Evolutionary conservation across 2,888 invertebrate genomes (phyloP).

Genomic region (Diabrotica balteata): DNA sequence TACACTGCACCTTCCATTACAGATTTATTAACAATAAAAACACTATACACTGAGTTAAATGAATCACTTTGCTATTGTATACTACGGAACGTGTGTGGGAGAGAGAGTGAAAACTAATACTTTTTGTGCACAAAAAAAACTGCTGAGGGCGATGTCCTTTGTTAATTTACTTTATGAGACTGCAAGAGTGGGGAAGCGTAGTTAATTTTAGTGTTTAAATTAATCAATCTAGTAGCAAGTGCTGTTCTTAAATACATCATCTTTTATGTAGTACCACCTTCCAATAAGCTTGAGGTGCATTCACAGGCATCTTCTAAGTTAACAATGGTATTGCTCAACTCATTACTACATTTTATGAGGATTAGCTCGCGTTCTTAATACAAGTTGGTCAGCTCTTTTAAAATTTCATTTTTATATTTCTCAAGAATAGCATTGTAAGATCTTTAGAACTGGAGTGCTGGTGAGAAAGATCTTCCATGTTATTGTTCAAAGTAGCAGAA

Average conservation of each 20-base stretch:
- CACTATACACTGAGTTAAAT: no score
- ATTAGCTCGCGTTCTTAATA: no score
- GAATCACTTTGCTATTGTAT: no score
- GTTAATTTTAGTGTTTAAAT: conserved; percentile 74
- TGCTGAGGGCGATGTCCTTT: no score
- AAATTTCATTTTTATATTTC: conserved; percentile 76
- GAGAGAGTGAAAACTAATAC: no score
- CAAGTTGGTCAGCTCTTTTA: conserved; percentile 75
- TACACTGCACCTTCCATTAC: no score
- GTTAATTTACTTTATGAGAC: no score
- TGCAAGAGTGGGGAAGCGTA: no score
- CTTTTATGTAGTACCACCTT: conserved; percentile 86
- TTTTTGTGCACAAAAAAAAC: no score
- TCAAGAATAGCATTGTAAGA: conserved; percentile 82
- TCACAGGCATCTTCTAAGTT: conserved; percentile 87
- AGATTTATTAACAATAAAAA: no score
- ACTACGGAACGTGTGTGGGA: no score
- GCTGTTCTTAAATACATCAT: conserved; percentile 83
- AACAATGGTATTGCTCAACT: conserved; percentile 81
- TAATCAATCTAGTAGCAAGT: conserved; percentile 78
- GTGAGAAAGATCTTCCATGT: conserved; percentile 84
- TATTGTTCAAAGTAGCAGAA: conserved; percentile 76
- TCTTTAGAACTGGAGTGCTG: conserved; percentile 87
- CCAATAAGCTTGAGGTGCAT: conserved; percentile 81
- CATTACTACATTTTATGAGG: no score